These are phyloP conservation scores for Oenanthe melanoleuca DNA, from an alignment of 2,113 vertebrate species.

Conservation along the genomic window DNA sequence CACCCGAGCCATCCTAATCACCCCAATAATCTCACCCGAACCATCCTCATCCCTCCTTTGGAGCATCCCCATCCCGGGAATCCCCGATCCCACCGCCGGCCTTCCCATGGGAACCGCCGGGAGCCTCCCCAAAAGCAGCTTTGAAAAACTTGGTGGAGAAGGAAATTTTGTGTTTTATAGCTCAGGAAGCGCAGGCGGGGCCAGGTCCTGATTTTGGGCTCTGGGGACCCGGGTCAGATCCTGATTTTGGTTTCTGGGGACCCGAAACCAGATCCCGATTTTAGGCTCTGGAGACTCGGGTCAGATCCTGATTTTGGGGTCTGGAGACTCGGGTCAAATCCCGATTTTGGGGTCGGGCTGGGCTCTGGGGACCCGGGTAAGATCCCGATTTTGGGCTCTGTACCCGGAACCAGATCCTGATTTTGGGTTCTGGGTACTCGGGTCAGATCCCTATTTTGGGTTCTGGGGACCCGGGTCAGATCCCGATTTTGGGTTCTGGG, in stretches of 20 bases:
- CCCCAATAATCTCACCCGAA: too few species aligned
- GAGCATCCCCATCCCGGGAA: accelerated
- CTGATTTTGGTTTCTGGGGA: too few species aligned
- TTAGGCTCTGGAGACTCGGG: not conserved
- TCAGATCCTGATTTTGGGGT: too few species aligned
- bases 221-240: accelerated
- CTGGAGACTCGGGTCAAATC: accelerated
- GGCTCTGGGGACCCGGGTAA: too few species aligned
- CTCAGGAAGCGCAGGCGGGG: not conserved
- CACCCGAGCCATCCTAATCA: too few species aligned
- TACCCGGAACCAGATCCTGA: too few species aligned
- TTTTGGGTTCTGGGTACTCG: too few species aligned
- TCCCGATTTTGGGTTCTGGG: not conserved
- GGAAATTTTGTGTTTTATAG: too few species aligned
- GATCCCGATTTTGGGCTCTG: too few species aligned
- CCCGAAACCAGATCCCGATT: too few species aligned
- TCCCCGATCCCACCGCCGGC: accelerated
- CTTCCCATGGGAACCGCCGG: not conserved
- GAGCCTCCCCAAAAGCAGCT: accelerated
- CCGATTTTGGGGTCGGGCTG: not conserved
- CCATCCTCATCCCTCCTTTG: too few species aligned
- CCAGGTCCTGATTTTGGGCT: not conserved
- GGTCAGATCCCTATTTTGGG: not conserved
- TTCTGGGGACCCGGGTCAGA: accelerated
- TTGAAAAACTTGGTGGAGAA: accelerated